Conservation (phyloP, 2,797 vertebrate genomes). For the Lithobates sylvaticus region DNA sequence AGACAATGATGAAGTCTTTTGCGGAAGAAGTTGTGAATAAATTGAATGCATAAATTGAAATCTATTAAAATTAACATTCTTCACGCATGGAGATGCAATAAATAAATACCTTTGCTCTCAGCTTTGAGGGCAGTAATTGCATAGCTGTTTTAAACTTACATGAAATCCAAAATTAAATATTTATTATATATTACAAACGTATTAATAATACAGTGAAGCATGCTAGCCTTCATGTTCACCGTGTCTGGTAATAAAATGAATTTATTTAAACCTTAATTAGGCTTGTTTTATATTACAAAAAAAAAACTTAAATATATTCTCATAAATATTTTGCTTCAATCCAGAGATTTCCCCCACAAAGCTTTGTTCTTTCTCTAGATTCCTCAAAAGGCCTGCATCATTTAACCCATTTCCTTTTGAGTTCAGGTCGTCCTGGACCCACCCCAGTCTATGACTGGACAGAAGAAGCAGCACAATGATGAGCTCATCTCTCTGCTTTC, state of each 20-base stretch:
- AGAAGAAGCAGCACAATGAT: too few relatives aligned
- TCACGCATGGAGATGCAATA: not conserved
- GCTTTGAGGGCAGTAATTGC: not conserved
- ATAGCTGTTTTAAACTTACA: not conserved
- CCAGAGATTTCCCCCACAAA: too few relatives aligned
- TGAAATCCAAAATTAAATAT: not conserved
- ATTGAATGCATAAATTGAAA: constrained; percentile 14
- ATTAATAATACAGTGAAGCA: not conserved
- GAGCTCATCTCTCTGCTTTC: too few relatives aligned
- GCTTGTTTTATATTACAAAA: too few relatives aligned
- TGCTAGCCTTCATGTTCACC: not conserved
- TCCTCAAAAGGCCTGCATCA: too few relatives aligned
- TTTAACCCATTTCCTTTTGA: too few relatives aligned
- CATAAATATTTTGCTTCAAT: too few relatives aligned
- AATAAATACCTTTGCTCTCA: constrained; percentile 11
- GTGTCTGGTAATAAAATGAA: too few relatives aligned
- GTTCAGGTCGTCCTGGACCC: too few relatives aligned
- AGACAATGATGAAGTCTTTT: constrained; percentile 25
- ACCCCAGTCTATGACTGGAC: too few relatives aligned
- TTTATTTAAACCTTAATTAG: not conserved
- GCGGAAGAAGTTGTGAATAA: constrained; percentile 4
- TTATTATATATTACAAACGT: not conserved
- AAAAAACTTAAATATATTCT: too few relatives aligned
- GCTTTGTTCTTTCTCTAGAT: too few relatives aligned
- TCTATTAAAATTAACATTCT: constrained; percentile 30